Conservation (phyloP, 2,888 invertebrate genomes). For the Ichneumoninae sp. region DNA sequence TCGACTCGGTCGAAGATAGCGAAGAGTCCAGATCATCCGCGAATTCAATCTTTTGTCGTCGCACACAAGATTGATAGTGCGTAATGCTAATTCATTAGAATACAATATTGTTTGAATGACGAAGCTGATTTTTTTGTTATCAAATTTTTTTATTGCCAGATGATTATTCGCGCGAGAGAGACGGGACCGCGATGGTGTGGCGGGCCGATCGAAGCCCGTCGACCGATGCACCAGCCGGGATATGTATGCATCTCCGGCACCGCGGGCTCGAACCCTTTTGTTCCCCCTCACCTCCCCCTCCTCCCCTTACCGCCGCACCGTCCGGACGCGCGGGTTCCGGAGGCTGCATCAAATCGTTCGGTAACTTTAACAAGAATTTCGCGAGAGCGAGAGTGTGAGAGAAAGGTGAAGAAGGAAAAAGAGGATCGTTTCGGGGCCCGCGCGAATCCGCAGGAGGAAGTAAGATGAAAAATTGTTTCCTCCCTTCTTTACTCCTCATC, state of each 20-base stretch:
- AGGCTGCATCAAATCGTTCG: conserved; percentile 68
- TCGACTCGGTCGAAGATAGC: background rate
- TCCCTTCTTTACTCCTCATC: conserved; percentile 60
- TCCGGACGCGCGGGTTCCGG: conserved; percentile 62
- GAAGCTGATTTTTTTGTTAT: conserved; percentile 33
- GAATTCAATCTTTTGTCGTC: too few species aligned
- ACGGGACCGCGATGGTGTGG: conserved; percentile 35
- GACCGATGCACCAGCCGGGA: conserved; percentile 46
- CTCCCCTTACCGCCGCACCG: background rate
- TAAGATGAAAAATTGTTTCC: conserved; percentile 52
- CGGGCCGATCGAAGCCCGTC: conserved; percentile 26
- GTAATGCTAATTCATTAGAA: background rate
- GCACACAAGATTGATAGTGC: too few species aligned
- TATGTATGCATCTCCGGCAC: conserved; percentile 58
- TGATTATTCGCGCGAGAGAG: conserved; percentile 58
- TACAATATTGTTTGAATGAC: conserved; percentile 56
- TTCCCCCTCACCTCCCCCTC: conserved; percentile 47
- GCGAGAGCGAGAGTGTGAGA: conserved; percentile 62
- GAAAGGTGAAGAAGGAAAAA: conserved; percentile 64
- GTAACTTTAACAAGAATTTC: conserved; percentile 74
- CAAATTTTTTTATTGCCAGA: conserved; percentile 14
- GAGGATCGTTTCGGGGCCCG: conserved; percentile 49
- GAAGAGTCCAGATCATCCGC: background rate
- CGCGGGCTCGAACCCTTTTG: conserved; percentile 56
- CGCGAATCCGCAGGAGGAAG: conserved; percentile 50